These are phyloP conservation scores for Sebastes iracundus DNA, from an alignment of 2,797 vertebrate genomes.

Conservation along the genomic window DNA sequence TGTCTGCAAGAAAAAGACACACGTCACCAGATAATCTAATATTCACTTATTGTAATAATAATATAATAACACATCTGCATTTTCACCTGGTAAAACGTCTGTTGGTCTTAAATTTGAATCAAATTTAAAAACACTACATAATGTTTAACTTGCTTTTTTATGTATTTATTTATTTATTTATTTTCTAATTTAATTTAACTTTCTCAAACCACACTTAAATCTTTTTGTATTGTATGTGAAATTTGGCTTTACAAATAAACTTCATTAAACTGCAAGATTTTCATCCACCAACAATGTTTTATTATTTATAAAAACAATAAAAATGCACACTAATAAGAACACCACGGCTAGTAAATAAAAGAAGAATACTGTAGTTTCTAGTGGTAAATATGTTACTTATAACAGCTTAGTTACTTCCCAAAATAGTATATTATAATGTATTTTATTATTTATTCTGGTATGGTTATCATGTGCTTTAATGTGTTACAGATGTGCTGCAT, in stretches of 20 bases:
- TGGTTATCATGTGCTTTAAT: neutral
- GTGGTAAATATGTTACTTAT: neutral
- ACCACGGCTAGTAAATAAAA: neutral
- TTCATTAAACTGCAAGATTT: neutral
- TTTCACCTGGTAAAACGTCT: neutral
- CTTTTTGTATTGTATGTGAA: neutral
- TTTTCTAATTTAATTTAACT: neutral
- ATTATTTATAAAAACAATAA: neutral
- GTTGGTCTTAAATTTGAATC: neutral
- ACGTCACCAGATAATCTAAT: neutral
- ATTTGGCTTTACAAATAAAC: neutral
- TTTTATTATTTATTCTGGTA: neutral
- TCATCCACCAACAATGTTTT: neutral
- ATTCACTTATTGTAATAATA: neutral
- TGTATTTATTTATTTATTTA: neutral
- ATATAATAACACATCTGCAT: neutral
- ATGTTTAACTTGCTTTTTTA: neutral
- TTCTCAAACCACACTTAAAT: neutral
- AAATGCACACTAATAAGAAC: neutral
- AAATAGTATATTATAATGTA: neutral
- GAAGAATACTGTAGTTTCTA: neutral
- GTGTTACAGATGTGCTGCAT: neutral
- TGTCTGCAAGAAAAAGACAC: neutral
- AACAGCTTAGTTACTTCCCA: too few species aligned
- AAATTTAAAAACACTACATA: neutral